Percentiles rank a stretch among this genome's conserved stretches.
phyloP scores from a whole-genome alignment of 2,113 vertebrate genomes.

The Pandion haliaetus region DNA sequence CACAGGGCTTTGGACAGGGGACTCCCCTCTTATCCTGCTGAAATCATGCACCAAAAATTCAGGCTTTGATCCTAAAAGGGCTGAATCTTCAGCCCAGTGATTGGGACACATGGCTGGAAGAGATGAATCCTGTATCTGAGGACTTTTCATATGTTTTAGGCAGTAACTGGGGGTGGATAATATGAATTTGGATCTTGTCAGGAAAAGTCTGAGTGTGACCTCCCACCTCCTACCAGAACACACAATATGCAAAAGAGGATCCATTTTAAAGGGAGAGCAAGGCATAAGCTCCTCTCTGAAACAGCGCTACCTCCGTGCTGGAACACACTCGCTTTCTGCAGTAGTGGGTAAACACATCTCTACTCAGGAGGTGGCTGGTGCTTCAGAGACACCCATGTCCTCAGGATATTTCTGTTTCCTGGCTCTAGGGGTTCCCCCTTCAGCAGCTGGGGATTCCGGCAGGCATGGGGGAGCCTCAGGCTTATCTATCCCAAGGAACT shows the following conservation, averaged over 20 bases:
- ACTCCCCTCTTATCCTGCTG: background rate
- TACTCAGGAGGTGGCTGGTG: background rate
- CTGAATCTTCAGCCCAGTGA: background rate
- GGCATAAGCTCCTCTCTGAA: background rate
- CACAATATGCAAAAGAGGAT: conserved; percentile 33
- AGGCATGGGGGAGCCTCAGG: background rate
- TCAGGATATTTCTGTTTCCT: background rate
- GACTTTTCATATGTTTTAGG: conserved; percentile 1
- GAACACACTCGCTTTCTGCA: background rate
- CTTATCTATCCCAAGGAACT: background rate
- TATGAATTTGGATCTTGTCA: conserved; percentile 27
- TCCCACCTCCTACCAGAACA: conserved; percentile 49
- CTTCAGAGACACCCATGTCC: background rate
- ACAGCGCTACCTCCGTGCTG: background rate
- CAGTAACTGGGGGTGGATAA: conserved; percentile 6
- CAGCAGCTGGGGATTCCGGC: background rate
- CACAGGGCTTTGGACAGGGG: background rate
- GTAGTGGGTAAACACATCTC: background rate
- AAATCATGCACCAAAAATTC: background rate
- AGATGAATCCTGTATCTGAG: background rate
- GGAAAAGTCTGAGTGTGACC: conserved; percentile 32
- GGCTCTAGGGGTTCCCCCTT: background rate
- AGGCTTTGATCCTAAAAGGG: background rate
- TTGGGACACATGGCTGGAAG: background rate
- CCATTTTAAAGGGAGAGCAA: conserved; percentile 34